Percentiles rank a stretch among this genome's conserved stretches.
Evolutionary conservation across 53 echinoderm and acorn worm genomes (phyloP).

Genomic region (Astropecten irregularis): DNA sequence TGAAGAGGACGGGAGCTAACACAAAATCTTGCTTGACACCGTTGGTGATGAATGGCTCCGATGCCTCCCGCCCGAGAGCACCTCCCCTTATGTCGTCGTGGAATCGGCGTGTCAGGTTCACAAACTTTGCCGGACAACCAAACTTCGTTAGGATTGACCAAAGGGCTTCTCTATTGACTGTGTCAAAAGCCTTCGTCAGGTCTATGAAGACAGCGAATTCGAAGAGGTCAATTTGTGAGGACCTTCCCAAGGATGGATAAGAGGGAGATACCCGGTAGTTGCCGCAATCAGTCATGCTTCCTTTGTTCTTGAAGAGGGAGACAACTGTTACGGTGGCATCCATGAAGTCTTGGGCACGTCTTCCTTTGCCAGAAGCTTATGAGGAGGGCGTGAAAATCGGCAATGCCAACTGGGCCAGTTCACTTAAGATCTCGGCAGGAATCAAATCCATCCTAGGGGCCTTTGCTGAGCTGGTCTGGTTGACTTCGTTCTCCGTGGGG

Average conservation of each 20-base stretch:
- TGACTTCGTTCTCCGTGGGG: neutral
- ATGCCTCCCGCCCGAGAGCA: neutral
- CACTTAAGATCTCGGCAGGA: neutral
- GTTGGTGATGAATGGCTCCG: neutral
- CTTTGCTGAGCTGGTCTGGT: no score
- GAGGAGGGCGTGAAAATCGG: neutral
- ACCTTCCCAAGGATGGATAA: conserved; percentile 4
- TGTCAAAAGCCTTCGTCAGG: no score
- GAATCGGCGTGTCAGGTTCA: neutral
- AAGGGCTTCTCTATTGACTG: no score
- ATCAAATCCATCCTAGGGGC: neutral
- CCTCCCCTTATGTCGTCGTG: neutral
- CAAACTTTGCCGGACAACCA: no score
- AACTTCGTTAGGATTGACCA: neutral
- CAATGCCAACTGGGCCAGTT: neutral
- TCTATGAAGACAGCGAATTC: neutral
- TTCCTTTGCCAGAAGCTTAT: conserved; percentile 14
- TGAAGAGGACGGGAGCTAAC: conserved; percentile 32
- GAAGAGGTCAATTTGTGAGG: neutral
- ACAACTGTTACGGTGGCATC: conserved; percentile 17
- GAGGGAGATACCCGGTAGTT: conserved; percentile 43
- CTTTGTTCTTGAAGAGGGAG: conserved; percentile 28
- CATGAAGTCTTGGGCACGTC: conserved; percentile 25
- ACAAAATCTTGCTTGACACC: conserved; percentile 1
- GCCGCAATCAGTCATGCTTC: conserved; percentile 17